Conservation (phyloP, 92 coral and sea anemone species). For the Plumapathes pennacea region DNA sequence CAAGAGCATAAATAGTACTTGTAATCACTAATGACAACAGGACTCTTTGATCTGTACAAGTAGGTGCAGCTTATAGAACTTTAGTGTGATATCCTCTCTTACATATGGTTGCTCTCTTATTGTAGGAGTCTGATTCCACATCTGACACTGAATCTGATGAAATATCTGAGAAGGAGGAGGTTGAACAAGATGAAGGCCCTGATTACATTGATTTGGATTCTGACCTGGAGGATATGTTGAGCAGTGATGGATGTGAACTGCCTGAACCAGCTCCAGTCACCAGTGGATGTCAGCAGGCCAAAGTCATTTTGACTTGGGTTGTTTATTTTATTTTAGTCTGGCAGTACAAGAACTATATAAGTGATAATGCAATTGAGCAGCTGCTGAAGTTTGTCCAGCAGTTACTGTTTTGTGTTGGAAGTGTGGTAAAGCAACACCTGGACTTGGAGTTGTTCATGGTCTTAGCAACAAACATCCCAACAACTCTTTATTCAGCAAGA, state of each 20-base stretch:
- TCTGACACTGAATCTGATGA: too few species aligned
- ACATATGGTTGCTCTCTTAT: too few species aligned
- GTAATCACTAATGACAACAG: too few species aligned
- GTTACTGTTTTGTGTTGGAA: slow-evolving; percentile 22
- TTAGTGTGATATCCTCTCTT: too few species aligned
- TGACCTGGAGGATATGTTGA: slow-evolving; percentile 1
- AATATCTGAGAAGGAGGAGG: too few species aligned
- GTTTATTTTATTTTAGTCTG: slow-evolving; percentile 38
- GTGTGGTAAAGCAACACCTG: slow-evolving; percentile 20
- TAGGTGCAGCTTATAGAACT: too few species aligned
- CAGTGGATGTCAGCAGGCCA: slow-evolving; percentile 1
- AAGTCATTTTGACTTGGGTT: slow-evolving; percentile 18
- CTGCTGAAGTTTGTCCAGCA: slow-evolving; percentile 20
- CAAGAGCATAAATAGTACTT: too few species aligned
- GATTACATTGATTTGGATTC: slow-evolving; percentile 7
- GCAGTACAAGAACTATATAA: slow-evolving; percentile 40
- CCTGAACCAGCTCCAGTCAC: slow-evolving; percentile 16
- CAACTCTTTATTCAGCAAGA: slow-evolving; percentile 38
- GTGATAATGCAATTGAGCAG: slow-evolving; percentile 53
- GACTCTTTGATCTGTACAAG: too few species aligned
- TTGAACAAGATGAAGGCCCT: neutral
- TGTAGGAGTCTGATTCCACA: too few species aligned
- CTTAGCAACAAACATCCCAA: slow-evolving; percentile 31
- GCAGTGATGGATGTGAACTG: slow-evolving; percentile 9
- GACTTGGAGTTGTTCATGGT: slow-evolving; percentile 16